These are phyloP conservation scores for Lissocephala sabroskyi DNA, from an alignment of 2,888 invertebrate genomes.

Conservation along the genomic window DNA sequence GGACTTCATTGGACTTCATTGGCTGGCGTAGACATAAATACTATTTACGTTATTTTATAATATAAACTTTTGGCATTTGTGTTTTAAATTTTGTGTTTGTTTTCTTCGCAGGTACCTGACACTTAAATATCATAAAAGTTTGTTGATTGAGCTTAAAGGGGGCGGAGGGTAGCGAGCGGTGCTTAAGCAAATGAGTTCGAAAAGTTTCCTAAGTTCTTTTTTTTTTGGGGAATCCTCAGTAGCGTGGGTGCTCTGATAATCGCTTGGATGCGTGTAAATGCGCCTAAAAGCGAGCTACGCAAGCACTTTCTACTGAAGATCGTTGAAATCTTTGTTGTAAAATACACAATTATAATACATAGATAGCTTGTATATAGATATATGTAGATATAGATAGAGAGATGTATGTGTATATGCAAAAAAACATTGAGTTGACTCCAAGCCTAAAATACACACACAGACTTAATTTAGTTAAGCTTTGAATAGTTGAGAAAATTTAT, in stretches of 20 bases:
- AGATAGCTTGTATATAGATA: slow-evolving; percentile 25
- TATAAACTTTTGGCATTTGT: background rate
- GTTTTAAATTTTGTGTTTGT: background rate
- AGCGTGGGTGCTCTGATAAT: no score
- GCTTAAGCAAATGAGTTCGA: background rate
- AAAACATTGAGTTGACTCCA: slow-evolving; percentile 44
- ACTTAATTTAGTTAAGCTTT: slow-evolving; percentile 1
- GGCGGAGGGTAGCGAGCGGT: slow-evolving; percentile 4
- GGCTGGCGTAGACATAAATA: slow-evolving; percentile 6
- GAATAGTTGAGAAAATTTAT: no score
- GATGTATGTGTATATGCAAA: slow-evolving; percentile 14
- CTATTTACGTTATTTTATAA: no score
- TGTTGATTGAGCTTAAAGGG: slow-evolving; percentile 13
- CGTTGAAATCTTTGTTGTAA: no score
- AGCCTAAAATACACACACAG: slow-evolving; percentile 28
- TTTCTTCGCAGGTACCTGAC: slow-evolving; percentile 60
- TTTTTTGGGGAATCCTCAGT: no score
- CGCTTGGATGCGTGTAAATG: slow-evolving; percentile 57
- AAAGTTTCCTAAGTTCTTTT: no score
- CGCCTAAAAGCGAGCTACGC: slow-evolving; percentile 59
- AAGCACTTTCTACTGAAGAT: no score
- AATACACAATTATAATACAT: no score
- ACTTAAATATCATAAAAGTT: slow-evolving; percentile 55
- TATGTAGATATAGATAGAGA: slow-evolving; percentile 9
- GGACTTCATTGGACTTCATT: slow-evolving; percentile 24